These are phyloP conservation scores for Craniophora ligustri DNA, from an alignment of 2,888 invertebrate genomes.

Conservation along the genomic window DNA sequence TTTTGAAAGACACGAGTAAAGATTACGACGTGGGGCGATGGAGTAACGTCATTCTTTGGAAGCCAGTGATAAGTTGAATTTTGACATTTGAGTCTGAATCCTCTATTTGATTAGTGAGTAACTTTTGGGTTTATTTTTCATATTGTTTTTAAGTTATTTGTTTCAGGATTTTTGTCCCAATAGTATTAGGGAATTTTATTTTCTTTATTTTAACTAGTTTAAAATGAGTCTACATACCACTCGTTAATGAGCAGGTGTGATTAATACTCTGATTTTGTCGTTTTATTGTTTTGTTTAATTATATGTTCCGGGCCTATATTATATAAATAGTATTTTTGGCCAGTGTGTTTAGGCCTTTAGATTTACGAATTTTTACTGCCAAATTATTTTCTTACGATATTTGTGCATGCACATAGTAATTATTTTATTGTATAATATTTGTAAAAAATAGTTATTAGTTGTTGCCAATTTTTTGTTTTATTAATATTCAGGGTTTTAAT, in stretches of 20 bases:
- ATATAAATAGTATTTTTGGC: conserved; percentile 87
- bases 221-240: conserved; percentile 81
- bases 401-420: conserved; percentile 88
- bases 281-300: conserved; percentile 86
- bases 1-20: conserved; percentile 67
- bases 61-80: conserved; percentile 77
- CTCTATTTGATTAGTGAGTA: conserved; percentile 88
- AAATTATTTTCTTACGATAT: conserved; percentile 88
- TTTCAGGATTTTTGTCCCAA: conserved; percentile 89
- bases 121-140: conserved; percentile 88
- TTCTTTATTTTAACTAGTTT: conserved; percentile 86
- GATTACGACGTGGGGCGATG: conserved; percentile 52
- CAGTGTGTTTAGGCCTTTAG: conserved; percentile 87
- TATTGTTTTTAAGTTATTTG: conserved; percentile 89
- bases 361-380: conserved; percentile 88
- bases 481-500: conserved; percentile 88
- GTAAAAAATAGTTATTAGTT: conserved; percentile 86
- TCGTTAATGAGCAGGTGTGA: conserved; percentile 82
- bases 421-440: conserved; percentile 87
- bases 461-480: conserved; percentile 87
- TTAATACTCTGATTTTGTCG: conserved; percentile 87
- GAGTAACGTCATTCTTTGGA: conserved; percentile 55
- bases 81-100: conserved; percentile 84
- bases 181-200: conserved; percentile 89
- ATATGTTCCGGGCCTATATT: conserved; percentile 86